Evolutionary conservation across 2,113 vertebrate species (phyloP), one percentile per base, ranked within the genome.

Genomic region (Vidua chalybeata): DNA sequence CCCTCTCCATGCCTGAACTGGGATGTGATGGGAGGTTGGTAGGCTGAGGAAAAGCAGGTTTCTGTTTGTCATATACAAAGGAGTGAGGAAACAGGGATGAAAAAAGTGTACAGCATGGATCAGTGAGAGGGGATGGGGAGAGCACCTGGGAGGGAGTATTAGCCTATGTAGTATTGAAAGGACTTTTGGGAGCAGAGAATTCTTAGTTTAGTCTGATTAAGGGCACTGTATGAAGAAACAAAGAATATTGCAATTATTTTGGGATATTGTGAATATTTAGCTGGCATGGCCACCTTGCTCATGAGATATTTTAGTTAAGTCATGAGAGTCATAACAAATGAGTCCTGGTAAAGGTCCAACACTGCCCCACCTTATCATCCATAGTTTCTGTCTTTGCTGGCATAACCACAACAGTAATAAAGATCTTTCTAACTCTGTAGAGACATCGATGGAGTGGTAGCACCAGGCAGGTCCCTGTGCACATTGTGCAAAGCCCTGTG

Each of bases 251-350:
- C 13, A 37, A 19, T 9, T 56, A 33, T 11, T 79, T 10, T 64
- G n/a, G 26, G 10, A 31, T 67, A 37, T 37, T 64, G n/a, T 35
- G 43, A 64, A 18, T 74, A 49, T 58, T 74, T 75, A 59, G 7
- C 20, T 84, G 35, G 3, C 14, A 19, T 46, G 22, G 22, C 28
- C 31, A 61, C 35, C 2, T 16, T 75, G 19, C 11, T 86, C 8
- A 7, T 26, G 51, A 72, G 51, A 16, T 26, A 39, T 13, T 51
- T 75, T 7, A 33, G 11, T 20, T n/a, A 35, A 72, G 28, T 43
- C 46, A 33, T 5, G 12, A 0, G 0, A 41, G 15, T 55, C 27
- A 4, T 20, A 74, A 48, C 20, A 84, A 22, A n/a, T 5, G 35
- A 59, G 13, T 43, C 24, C 48, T 61, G 52, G 27, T 67, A 67